A percentile compares a stretch with the other conserved stretches of the same genome.
phyloP scores from a whole-genome alignment of 2,888 invertebrate species.

The Mythimna lalbum region DNA sequence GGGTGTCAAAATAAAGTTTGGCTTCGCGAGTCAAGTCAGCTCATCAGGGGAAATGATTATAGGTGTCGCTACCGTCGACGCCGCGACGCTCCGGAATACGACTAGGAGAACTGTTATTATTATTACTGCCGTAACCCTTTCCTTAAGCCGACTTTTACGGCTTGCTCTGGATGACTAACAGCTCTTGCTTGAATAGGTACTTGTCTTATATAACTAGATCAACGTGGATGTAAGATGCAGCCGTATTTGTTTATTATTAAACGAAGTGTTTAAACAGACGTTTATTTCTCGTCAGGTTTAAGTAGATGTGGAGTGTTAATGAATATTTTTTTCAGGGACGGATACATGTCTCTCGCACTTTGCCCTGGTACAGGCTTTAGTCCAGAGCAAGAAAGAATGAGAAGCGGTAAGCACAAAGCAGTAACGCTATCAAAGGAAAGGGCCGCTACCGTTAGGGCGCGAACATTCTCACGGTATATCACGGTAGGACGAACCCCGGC shows the following conservation, averaged over 20 bases:
- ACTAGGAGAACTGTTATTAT: constrained; percentile 55
- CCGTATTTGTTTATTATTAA: background rate
- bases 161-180: constrained; percentile 44
- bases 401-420: no score
- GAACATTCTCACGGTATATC: no score
- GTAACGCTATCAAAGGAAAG: no score
- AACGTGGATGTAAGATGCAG: background rate
- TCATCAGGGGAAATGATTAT: constrained; percentile 46
- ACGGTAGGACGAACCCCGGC: no score
- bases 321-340: background rate
- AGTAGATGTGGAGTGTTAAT: background rate
- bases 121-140: constrained; percentile 55
- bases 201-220: constrained; percentile 35
- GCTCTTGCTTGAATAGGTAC: constrained; percentile 17
- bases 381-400: no score
- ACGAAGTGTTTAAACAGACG: background rate
- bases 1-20: constrained; percentile 34
- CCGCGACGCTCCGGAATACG: constrained; percentile 36
- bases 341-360: no score
- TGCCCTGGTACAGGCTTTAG: no score
- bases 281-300: background rate
- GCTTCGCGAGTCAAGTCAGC: constrained; percentile 28
- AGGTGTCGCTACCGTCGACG: constrained; percentile 45
- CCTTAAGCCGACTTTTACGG: constrained; percentile 54
- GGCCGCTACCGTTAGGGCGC: no score